Conservation (phyloP, 2,888 invertebrate genomes). For the Xylota segnis region DNA sequence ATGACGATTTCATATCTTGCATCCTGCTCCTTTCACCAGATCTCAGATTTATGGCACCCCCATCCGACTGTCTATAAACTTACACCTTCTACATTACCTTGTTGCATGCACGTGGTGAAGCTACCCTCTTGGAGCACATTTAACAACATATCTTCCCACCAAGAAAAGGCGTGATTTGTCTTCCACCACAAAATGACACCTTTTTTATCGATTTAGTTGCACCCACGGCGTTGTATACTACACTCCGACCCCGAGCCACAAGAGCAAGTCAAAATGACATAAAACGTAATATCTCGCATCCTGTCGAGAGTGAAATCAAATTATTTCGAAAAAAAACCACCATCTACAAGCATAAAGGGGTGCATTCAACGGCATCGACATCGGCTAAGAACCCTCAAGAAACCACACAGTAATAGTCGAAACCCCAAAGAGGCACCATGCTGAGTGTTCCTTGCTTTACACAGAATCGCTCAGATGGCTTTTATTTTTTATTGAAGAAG, state of each 20-base stretch:
- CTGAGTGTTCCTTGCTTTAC: conserved; percentile 49
- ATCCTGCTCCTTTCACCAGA: too few relatives aligned
- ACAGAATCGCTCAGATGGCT: conserved; percentile 27
- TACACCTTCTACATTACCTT: too few relatives aligned
- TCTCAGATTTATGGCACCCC: too few relatives aligned
- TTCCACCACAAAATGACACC: conserved; percentile 1
- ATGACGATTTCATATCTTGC: too few relatives aligned
- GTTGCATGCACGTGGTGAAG: background rate
- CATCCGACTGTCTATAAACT: too few relatives aligned
- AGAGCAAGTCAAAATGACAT: conserved; percentile 45
- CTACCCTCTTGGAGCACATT: too few relatives aligned
- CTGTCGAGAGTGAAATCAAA: conserved; percentile 65
- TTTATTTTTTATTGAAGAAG: conserved; percentile 28
- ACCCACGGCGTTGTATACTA: conserved; percentile 21
- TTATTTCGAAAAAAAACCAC: conserved; percentile 63
- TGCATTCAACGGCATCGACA: conserved; percentile 33
- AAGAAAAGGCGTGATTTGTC: conserved; percentile 22
- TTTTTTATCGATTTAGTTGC: conserved; percentile 44
- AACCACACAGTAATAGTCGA: conserved; percentile 61
- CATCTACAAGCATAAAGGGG: conserved; percentile 28
- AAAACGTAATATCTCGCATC: conserved; percentile 53
- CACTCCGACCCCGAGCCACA: background rate
- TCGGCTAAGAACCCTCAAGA: conserved; percentile 60
- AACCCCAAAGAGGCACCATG: conserved; percentile 57
- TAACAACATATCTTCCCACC: background rate